These are phyloP conservation scores for Drosophila nr. perissopoda DNA, from an alignment of 2,888 invertebrate species.

Conservation along the genomic window DNA sequence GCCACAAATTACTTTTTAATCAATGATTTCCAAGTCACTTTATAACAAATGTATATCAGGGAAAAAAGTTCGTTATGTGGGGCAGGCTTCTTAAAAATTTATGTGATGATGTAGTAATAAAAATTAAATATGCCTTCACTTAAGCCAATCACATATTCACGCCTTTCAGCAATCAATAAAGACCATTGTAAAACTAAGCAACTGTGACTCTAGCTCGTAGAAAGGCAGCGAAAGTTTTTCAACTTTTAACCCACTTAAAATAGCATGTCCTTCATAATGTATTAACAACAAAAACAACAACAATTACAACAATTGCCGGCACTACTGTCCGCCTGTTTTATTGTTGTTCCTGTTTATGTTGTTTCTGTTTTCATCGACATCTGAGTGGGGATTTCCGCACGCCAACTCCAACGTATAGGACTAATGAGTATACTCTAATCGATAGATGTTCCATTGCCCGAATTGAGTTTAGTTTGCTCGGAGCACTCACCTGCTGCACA, in stretches of 20 bases:
- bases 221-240: constrained; percentile 57
- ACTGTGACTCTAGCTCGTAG: constrained; percentile 25
- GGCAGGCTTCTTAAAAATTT: constrained; percentile 9
- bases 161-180: constrained; percentile 64
- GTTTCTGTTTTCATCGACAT: constrained; percentile 23
- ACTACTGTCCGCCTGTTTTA: background rate
- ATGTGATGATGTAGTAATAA: constrained; percentile 23
- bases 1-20: background rate
- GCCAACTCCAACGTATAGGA: constrained; percentile 44
- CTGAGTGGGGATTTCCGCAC: constrained; percentile 71
- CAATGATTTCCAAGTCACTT: background rate
- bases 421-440: constrained; percentile 50
- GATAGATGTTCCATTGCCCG: constrained; percentile 43
- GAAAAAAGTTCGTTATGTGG: background rate
- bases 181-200: constrained; percentile 25
- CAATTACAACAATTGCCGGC: constrained; percentile 31
- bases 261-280: constrained; percentile 76
- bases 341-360: constrained; percentile 21
- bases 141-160: constrained; percentile 23
- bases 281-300: constrained; percentile 52
- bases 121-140: constrained; percentile 44
- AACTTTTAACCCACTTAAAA: constrained; percentile 80
- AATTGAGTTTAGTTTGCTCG: constrained; percentile 21
- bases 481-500: constrained; percentile 89
- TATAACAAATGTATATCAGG: background rate